Conservation (phyloP, 2,113 vertebrate genomes). For the Microcebus jonahi region DNA sequence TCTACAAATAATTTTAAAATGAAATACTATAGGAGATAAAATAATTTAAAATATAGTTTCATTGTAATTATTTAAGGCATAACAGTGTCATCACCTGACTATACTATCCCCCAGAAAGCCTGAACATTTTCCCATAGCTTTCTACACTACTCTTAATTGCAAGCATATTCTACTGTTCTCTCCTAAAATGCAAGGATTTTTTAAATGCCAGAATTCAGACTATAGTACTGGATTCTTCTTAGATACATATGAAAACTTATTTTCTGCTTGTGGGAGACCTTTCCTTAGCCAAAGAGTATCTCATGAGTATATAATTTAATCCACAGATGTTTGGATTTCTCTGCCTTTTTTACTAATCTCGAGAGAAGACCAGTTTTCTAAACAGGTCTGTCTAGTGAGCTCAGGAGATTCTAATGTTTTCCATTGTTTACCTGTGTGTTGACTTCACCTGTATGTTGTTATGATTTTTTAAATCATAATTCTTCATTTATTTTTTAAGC, state of each 20-base stretch:
- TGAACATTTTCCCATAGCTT: conserved; percentile 2
- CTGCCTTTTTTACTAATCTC: background rate
- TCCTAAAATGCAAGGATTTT: background rate
- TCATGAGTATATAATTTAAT: background rate
- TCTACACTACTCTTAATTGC: background rate
- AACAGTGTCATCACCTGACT: background rate
- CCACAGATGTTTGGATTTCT: background rate
- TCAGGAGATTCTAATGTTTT: background rate
- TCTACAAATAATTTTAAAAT: background rate
- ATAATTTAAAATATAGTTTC: background rate
- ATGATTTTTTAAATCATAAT: background rate
- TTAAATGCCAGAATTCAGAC: conserved; percentile 30
- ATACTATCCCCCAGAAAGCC: background rate
- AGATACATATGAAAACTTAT: background rate
- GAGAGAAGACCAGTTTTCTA: background rate
- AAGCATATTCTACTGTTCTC: background rate
- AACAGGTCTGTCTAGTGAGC: background rate
- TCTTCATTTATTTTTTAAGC: background rate
- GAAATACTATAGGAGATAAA: background rate
- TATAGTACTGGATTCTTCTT: background rate
- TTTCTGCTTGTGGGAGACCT: background rate
- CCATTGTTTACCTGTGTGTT: background rate
- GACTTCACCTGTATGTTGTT: background rate
- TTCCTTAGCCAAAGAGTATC: background rate
- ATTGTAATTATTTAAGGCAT: conserved; percentile 1